Evolutionary conservation across 2,113 vertebrate species (phyloP), one percentile per base, ranked within the genome.

Genomic region (Tinamus guttatus): DNA sequence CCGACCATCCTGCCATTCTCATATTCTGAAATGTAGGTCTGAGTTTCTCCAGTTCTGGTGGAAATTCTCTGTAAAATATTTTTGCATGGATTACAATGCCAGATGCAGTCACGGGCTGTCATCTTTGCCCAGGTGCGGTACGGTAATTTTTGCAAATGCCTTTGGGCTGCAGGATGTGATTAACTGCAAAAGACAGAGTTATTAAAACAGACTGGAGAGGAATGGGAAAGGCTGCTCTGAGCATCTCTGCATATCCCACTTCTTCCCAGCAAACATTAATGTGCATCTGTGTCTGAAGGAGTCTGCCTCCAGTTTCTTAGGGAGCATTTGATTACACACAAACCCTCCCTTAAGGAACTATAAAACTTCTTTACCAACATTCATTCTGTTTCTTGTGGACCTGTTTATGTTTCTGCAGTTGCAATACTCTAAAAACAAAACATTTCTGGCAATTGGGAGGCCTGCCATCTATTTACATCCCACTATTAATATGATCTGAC

Each of bases 401-500:
- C 11, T 84, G 28, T 76, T 96, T 92, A 43, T 89, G 92, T 73
- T 65, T 87, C 62, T 79, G 51, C 43, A 91, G 58, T 89, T 81
- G 64, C 40, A 81, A 36, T 47, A 73, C 81, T 4, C 21, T 49
- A 49, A 49, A 49, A 49, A 49, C 49, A 60, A 11, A 58, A 40
- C 30, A 32, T 79, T 90, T 95, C 83, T 94, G 81, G 86, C 93
- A 96, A 67, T 64, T 65, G 86, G 70, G 64, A 90, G 67, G 76
- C 87, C 74, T 87, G 49, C 47, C 75, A 93, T 92, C 86, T 91
- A 41, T 95, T 96, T 91, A 56, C 69, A 56, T 81, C 77, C 76
- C 9, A 17, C 80, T 85, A 7, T 86, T 93, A 62, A 47, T 87
- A 58, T 68, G 52, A 89, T 91, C 82, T 90, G 85, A 83, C 73